Base-by-base conservation (phyloP, 2,797 vertebrate genomes). In the Muraenolepis orangiensis region DNA sequence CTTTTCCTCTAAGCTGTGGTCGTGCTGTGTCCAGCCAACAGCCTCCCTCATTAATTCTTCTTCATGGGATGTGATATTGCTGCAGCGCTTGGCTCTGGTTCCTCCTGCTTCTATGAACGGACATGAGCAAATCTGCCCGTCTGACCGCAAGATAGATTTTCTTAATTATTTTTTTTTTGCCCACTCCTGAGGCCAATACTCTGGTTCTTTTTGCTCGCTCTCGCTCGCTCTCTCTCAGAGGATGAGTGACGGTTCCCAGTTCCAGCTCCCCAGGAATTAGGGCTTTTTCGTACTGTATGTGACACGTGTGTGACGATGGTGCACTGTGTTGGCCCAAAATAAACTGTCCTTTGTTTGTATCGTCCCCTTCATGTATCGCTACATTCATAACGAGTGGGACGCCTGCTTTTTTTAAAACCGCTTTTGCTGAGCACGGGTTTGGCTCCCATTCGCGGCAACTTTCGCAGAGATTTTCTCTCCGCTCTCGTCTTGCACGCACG, bases 31-130 rank as follows among this genome's bases (percentile, higher is more conserved):
- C 79, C 72, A 20, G 18, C 61, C 73, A 79, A 77, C 85, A 72
- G 76, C 70, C n/a, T n/a, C n/a, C 30, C 81, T 79, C 82, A 88
- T 90, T 89, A 88, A 91, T 90, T 87, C 81, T 90, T 87, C 81
- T 86, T 80, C 79, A 88, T 82, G 80, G 85, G 82, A 81, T 81
- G 79, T 66, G 80, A 74, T 83, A 77, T 74, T 82, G 78, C 85
- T 78, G 72, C 72, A 80, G 86, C 81, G 69, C 83, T 82, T n/a
- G 23, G 75, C 77, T 66, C 42, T 57, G 85, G 85, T n/a, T 84
- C 80, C 23, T 76, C 76, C 74, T 29, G 31, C 81, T 85, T 51
- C 72, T 72, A 81, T n/a, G 83, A 84, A 87, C 36, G 51, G 81
- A 89, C 34, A 69, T n/a, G n/a, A 83, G 80, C 70, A 74, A 88